phyloP scores from a whole-genome alignment of 2,113 vertebrate genomes.

The Cettia cetti region DNA sequence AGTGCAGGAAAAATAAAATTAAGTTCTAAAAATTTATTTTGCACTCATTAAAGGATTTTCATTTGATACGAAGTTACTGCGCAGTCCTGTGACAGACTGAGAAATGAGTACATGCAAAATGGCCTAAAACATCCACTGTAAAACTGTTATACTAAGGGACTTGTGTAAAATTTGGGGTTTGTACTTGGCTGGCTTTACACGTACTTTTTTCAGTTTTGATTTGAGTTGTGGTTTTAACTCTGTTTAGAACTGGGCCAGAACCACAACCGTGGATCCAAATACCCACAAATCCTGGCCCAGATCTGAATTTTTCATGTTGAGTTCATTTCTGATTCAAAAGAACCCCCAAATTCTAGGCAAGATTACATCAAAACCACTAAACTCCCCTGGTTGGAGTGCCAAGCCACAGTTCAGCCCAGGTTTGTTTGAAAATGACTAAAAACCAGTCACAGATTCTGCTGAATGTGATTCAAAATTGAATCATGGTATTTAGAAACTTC shows the following conservation, averaged over 20 bases:
- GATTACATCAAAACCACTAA: constrained; percentile 13
- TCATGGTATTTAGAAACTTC: constrained; percentile 11
- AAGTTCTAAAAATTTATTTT: neutral
- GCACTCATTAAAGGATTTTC: neutral
- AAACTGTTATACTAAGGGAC: neutral
- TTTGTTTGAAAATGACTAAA: constrained; percentile 35
- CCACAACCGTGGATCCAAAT: neutral
- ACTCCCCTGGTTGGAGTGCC: neutral
- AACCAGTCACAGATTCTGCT: constrained; percentile 3
- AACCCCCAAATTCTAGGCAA: neutral
- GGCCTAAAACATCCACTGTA: neutral
- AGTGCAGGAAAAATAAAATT: neutral
- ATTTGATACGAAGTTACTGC: neutral
- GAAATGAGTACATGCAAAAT: neutral
- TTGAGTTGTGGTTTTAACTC: constrained; percentile 11
- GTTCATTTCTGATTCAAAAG: constrained; percentile 23
- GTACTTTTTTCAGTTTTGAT: neutral
- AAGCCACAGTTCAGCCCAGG: constrained; percentile 33
- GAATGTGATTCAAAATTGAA: neutral
- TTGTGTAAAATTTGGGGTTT: neutral
- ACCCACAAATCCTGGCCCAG: neutral
- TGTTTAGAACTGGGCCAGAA: neutral
- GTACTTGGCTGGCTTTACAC: neutral
- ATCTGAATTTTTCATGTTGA: constrained; percentile 1
- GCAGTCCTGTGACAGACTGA: neutral